Base-by-base conservation (phyloP, 2,113 vertebrate species). In the Penelope pileata region DNA sequence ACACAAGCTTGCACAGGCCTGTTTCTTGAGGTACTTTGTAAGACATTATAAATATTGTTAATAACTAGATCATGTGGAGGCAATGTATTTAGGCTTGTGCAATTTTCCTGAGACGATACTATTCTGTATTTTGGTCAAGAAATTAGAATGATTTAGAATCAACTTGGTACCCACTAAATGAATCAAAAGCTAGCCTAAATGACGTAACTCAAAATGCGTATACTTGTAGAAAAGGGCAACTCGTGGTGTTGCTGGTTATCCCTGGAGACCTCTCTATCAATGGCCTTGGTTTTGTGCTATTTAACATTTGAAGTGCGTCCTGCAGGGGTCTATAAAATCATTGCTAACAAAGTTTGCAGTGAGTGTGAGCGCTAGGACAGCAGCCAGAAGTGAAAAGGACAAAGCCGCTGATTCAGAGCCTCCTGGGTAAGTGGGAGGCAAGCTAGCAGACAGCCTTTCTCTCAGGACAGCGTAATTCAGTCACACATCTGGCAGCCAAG, bases 401-500 rank as follows among this genome's bases (percentile, higher is more conserved):
- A 10, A 85, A 76, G 60, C 58, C 30, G 14, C 36, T 47, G 60
- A n/a, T 73, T 62, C 64, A 69, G 60, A 56, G 36, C 34, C 1
- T 4, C 22, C 24, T 3, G 1, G 42, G 43, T 73, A 86, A 58
- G 42, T 0, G 0, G 26, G 48, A 77, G 21, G 24, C 58, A 82
- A 86, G 38, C 18, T 63, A 58, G 17, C 24, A 73, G 67, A 42
- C 18, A 11, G 19, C 64, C 26, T n/a, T 51, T 19, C 22, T 73
- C 54, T 68, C 1, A 1, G 7, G 21, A 47, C 1, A 0, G 32
- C 18, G 17, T 5, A 18, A 23, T 42, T 40, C 60, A 56, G 54
- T 43, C 40, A 42, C 38, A 12, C 24, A 18, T 26, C 47, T 63
- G 43, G 45, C 34, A 69, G 21, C 6, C 34, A 29, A n/a, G 40